Evolutionary conservation across 2,113 vertebrate species (phyloP).

Genomic region (Crocuta crocuta): DNA sequence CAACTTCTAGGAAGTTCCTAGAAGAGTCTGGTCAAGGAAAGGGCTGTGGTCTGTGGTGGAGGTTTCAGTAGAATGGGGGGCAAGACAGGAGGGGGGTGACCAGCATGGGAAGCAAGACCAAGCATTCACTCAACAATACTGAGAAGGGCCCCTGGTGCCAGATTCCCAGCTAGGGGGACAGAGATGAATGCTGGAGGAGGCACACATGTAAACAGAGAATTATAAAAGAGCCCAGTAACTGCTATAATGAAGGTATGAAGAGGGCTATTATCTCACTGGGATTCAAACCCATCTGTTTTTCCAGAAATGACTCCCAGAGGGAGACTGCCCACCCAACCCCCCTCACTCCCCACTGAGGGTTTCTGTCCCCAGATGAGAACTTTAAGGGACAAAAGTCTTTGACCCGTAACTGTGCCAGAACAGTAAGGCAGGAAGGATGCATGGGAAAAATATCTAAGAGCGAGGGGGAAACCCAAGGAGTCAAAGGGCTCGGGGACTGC

Average conservation of each 20-base stretch:
- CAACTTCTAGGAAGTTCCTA: slow-evolving; percentile 71
- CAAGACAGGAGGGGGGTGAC: not conserved
- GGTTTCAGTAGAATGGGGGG: not conserved
- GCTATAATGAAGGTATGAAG: not conserved
- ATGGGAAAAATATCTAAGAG: slow-evolving; percentile 35
- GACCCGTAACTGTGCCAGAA: slow-evolving; percentile 52
- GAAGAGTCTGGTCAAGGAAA: slow-evolving; percentile 57
- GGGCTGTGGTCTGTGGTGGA: slow-evolving; percentile 64
- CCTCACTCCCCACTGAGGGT: not conserved
- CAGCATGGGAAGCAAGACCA: not conserved
- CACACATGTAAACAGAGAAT: slow-evolving; percentile 57
- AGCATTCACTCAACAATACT: not conserved
- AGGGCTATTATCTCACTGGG: slow-evolving; percentile 3
- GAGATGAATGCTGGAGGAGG: not conserved
- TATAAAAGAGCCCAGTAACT: not conserved
- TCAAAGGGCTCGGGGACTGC: slow-evolving; percentile 53
- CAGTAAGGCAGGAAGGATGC: slow-evolving; percentile 58
- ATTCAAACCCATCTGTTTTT: slow-evolving; percentile 58
- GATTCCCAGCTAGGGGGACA: not conserved
- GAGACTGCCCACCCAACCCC: not conserved
- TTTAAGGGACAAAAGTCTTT: slow-evolving; percentile 57
- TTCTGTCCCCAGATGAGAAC: slow-evolving; percentile 55
- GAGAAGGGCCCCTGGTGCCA: not conserved
- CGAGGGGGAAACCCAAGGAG: slow-evolving; percentile 62
- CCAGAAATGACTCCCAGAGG: slow-evolving; percentile 64